Evolutionary conservation across 2,797 vertebrate genomes (phyloP).

Genomic region (Siniperca obscura): DNA sequence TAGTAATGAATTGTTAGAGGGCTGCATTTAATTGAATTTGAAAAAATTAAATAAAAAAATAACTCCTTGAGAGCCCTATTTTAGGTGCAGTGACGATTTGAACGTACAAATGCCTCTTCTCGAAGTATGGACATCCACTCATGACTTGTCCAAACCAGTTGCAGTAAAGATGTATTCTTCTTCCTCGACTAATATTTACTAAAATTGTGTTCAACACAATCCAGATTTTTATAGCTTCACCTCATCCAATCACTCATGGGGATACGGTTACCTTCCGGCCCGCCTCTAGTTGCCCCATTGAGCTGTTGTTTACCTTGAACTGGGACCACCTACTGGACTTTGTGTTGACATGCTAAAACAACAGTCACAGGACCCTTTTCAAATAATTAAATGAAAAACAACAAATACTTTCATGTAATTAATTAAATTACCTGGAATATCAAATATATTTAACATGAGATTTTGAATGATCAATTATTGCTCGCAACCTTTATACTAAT

Average conservation of each 20-base stretch:
- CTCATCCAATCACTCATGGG: conserved; percentile 75
- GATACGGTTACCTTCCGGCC: conserved; percentile 56
- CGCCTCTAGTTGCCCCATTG: conserved; percentile 66
- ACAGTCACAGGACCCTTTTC: not conserved
- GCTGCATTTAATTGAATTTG: not conserved
- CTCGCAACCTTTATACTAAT: not conserved
- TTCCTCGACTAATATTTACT: conserved; percentile 41
- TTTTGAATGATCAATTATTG: not conserved
- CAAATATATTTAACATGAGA: not conserved
- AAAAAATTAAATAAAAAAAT: not conserved
- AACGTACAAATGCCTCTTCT: conserved; percentile 84
- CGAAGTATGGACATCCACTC: conserved; percentile 87
- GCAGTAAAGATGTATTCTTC: conserved; percentile 28
- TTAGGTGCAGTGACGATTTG: not conserved
- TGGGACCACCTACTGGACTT: conserved; percentile 65
- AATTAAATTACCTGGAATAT: not conserved
- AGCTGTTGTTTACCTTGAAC: conserved; percentile 48
- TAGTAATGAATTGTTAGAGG: not conserved
- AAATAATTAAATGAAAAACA: conserved; percentile 6
- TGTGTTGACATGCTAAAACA: conserved; percentile 44
- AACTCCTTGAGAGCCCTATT: not conserved
- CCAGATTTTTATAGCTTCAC: conserved; percentile 73
- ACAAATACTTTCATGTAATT: not conserved
- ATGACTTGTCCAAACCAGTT: conserved; percentile 70
- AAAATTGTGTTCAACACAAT: conserved; percentile 32